phyloP scores from a whole-genome alignment of 2,888 invertebrate genomes.

The Parnassius orleans region DNA sequence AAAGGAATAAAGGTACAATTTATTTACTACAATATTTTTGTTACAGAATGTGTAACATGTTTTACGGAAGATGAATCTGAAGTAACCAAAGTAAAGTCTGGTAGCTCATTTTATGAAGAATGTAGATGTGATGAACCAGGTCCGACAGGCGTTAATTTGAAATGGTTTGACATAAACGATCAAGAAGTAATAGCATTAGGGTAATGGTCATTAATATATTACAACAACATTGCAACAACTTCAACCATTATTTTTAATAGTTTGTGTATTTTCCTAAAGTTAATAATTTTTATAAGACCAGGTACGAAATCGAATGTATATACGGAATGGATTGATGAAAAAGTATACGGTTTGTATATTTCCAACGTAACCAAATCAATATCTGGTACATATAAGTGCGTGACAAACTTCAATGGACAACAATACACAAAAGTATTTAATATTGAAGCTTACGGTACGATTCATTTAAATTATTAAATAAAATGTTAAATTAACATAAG shows the following conservation, averaged over 20 bases:
- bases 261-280: slow-evolving; percentile 44
- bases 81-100: slow-evolving; percentile 42
- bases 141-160: slow-evolving; percentile 38
- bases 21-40: slow-evolving; percentile 18
- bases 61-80: slow-evolving; percentile 43
- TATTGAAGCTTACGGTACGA: slow-evolving; percentile 61
- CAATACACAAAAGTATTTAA: slow-evolving; percentile 41
- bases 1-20: not conserved
- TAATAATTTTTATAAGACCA: slow-evolving; percentile 69
- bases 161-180: slow-evolving; percentile 51
- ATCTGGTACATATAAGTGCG: slow-evolving; percentile 60
- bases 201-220: slow-evolving; percentile 46
- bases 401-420: slow-evolving; percentile 45
- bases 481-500: slow-evolving; percentile 11
- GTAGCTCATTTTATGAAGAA: slow-evolving; percentile 52
- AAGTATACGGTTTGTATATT: slow-evolving; percentile 52
- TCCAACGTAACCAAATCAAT: slow-evolving; percentile 50
- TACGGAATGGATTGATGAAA: slow-evolving; percentile 44
- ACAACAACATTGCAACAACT: too few species aligned
- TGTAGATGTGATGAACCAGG: slow-evolving; percentile 53
- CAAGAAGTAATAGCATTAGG: slow-evolving; percentile 45
- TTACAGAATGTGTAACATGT: slow-evolving; percentile 54
- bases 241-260: slow-evolving; percentile 1
- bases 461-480: slow-evolving; percentile 14
- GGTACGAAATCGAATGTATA: slow-evolving; percentile 60